Evolutionary conservation across 2,888 invertebrate species (phyloP), one percentile per base, ranked within the genome.

Genomic region (Bhutanitis thaidina): DNA sequence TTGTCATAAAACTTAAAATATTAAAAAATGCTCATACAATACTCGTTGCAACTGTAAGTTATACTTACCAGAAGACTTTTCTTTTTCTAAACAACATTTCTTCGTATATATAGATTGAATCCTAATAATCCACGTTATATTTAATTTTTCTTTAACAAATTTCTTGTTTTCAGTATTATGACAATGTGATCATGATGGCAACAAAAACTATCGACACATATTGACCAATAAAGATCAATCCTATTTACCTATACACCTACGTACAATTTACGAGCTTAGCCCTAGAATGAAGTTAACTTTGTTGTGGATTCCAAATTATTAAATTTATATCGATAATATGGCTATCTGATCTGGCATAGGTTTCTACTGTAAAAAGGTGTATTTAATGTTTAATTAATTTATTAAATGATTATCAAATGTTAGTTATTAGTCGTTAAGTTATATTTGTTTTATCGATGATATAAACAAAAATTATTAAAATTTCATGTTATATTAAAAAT

Each of bases 251-350:
- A 9, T 3, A 34, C 10, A 56, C 55, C 45, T 55, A 67, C 64
- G 74, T 80, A 79, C 77, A 82, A 80, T 65, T 72, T 51, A 61
- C 62, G 80, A 82, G 80, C 82, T 80, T 83, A 80, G 73, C 57
- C 50, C 46, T 61, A 49, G 36, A 59, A 52, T 60, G 56, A 59
- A 45, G 57, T 44, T 15, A 40, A 36, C 12, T 10, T 29, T 29
- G 12, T 16, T 15, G n/a, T 43, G 9, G n/a, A 36, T 41, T 36
- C 16, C 3, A 36, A 35, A 40, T 29, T 38, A 30, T 56, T 32
- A 58, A 64, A 67, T 12, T 32, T 32, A 7, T 32, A 32, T 32
- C 32, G 34, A 34, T 12, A 34, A 10, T 34, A 62, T 27, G 41
- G 64, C 64, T 63, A 64, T 60, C 50, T 40, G 44, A 20, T 5